Evolutionary conservation across 2,888 invertebrate genomes (phyloP).

Genomic region (Loripinus fragilis): DNA sequence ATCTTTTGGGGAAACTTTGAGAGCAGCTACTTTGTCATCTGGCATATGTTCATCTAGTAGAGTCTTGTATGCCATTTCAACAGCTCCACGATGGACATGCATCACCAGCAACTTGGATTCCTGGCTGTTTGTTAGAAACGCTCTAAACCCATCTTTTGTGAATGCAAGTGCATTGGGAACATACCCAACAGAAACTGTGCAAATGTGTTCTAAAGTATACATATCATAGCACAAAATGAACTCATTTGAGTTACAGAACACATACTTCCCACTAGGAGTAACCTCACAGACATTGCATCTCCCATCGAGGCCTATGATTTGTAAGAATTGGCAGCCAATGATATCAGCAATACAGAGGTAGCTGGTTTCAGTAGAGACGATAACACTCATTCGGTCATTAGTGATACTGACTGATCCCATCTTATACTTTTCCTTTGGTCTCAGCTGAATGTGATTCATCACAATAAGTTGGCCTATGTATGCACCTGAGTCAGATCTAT

Average conservation of each 20-base stretch:
- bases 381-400: constrained; percentile 74
- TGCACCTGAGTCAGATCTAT: constrained; percentile 74
- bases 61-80: constrained; percentile 79
- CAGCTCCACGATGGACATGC: constrained; percentile 73
- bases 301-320: constrained; percentile 77
- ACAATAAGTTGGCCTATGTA: constrained; percentile 82
- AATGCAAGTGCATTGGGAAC: constrained; percentile 73
- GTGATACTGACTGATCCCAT: constrained; percentile 72
- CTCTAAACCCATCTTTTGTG: constrained; percentile 73
- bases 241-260: constrained; percentile 79
- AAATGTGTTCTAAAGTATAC: constrained; percentile 72
- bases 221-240: constrained; percentile 77
- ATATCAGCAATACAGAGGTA: constrained; percentile 80
- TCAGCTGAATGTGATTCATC: constrained; percentile 77
- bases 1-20: constrained; percentile 72
- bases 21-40: constrained; percentile 59
- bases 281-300: constrained; percentile 75
- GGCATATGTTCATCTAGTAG: constrained; percentile 70
- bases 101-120: constrained; percentile 76
- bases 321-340: constrained; percentile 72
- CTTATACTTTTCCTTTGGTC: constrained; percentile 77
- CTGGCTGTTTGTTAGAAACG: constrained; percentile 71
- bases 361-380: constrained; percentile 78
- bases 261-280: constrained; percentile 75
- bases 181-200: constrained; percentile 69